A percentile compares a stretch with the other conserved stretches of the same genome.
These are phyloP conservation scores for Dorcus hopei DNA, from an alignment of 2,888 invertebrate species.

Conservation along the genomic window DNA sequence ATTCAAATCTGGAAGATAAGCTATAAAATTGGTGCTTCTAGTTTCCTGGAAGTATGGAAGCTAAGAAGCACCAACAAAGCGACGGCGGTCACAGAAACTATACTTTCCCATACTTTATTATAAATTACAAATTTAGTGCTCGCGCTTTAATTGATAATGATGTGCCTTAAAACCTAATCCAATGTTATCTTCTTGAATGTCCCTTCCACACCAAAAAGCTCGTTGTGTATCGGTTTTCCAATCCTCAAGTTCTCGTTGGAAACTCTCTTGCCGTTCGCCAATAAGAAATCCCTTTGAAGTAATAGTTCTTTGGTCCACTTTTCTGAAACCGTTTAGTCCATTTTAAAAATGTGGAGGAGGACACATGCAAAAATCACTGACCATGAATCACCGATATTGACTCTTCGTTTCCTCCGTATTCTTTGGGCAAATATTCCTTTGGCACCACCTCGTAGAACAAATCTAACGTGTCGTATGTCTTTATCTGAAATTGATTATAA, in stretches of 20 bases:
- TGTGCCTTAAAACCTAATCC: neutral
- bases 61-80: too few species aligned
- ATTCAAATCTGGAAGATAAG: too few species aligned
- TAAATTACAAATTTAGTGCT: too few species aligned
- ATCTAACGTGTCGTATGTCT: conserved; percentile 2
- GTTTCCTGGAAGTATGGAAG: too few species aligned
- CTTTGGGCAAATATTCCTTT: conserved; percentile 10
- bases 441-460: conserved; percentile 3
- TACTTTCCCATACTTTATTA: too few species aligned
- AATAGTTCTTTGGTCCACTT: neutral
- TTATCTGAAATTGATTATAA: neutral
- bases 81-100: too few species aligned
- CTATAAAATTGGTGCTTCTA: too few species aligned
- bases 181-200: neutral
- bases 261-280: neutral
- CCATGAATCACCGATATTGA: neutral
- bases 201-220: neutral
- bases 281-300: neutral
- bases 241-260: neutral
- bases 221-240: neutral
- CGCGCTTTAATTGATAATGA: too few species aligned
- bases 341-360: too few species aligned
- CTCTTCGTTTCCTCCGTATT: conserved; percentile 9
- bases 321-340: neutral
- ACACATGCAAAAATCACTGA: neutral